Evolutionary conservation across 2,113 vertebrate genomes (phyloP).

Genomic region (Furnarius figulus): DNA sequence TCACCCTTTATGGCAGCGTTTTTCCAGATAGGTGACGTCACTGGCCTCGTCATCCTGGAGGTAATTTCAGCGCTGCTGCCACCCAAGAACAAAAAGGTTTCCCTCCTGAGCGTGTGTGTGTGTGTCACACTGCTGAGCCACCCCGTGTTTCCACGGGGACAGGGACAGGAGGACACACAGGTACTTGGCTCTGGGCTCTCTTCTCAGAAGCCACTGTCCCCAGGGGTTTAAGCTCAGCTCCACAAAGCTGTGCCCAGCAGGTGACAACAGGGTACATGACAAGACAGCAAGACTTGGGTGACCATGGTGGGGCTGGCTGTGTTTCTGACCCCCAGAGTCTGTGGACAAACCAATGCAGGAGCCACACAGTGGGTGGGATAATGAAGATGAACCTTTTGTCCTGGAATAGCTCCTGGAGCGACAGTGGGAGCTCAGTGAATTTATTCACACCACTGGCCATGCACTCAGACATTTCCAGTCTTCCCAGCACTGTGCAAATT

Average conservation of each 20-base stretch:
- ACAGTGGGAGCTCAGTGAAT: background rate
- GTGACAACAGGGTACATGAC: rapidly evolving
- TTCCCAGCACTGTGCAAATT: background rate
- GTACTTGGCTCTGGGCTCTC: background rate
- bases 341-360: rapidly evolving
- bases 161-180: background rate
- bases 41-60: background rate
- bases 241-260: background rate
- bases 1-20: background rate
- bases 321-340: background rate
- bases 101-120: background rate
- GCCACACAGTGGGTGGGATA: background rate
- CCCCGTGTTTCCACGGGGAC: background rate
- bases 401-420: background rate
- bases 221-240: background rate
- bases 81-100: background rate
- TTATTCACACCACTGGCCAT: background rate
- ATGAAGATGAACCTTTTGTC: background rate
- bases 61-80: background rate
- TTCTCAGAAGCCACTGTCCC: rapidly evolving
- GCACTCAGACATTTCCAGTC: background rate
- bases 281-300: rapidly evolving
- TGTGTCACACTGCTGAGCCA: background rate
- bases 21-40: background rate
- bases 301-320: rapidly evolving